Percentiles rank a stretch among this genome's conserved stretches.
Conservation (phyloP, 1,140 invertebrate species). For the Cyclina sinensis region DNA sequence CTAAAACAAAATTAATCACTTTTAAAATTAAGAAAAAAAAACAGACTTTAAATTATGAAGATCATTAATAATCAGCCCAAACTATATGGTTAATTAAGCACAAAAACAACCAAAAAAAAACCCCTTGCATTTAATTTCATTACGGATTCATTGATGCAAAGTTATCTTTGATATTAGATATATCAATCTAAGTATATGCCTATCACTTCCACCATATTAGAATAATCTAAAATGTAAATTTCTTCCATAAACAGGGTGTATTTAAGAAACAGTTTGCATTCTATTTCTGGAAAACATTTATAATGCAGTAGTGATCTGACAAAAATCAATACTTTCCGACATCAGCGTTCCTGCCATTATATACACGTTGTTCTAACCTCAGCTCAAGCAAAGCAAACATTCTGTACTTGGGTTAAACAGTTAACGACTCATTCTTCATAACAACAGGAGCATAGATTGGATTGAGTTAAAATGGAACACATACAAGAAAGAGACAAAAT, state of each 20-base stretch:
- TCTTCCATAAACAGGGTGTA: neutral
- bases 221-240: conserved; percentile 1
- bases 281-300: conserved; percentile 54
- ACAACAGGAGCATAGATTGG: neutral
- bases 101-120: too few relatives aligned
- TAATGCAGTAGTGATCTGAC: neutral
- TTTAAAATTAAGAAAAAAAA: neutral
- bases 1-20: neutral
- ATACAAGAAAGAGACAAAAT: neutral
- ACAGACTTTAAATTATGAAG: neutral
- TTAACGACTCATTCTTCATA: conserved; percentile 3
- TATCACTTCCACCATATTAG: neutral
- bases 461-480: neutral
- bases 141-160: neutral
- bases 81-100: neutral
- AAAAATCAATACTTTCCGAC: conserved; percentile 65
- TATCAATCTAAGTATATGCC: neutral
- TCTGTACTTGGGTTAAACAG: neutral
- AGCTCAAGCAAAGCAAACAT: conserved; percentile 9
- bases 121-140: conserved; percentile 1
- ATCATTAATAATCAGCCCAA: neutral
- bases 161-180: neutral
- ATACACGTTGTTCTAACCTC: conserved; percentile 14
- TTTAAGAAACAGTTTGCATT: neutral
- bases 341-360: conserved; percentile 31